phyloP scores from a whole-genome alignment of 2,113 vertebrate genomes.

The Brachypodius melanocephalos region DNA sequence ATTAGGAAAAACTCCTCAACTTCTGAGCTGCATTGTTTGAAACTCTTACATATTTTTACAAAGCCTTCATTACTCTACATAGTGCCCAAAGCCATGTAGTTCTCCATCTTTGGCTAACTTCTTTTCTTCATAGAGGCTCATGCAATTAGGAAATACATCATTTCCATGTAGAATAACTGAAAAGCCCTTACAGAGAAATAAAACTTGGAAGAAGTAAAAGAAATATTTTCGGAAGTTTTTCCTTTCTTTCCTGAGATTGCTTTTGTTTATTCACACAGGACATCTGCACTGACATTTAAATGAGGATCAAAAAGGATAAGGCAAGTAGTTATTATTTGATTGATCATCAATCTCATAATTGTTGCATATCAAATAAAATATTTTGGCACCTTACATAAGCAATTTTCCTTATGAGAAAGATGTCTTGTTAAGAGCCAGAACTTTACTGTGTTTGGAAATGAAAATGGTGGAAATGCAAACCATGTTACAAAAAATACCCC shows the following conservation, averaged over 20 bases:
- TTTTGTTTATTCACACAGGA: background rate
- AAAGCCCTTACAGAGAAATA: background rate
- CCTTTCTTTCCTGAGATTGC: background rate
- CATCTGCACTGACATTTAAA: background rate
- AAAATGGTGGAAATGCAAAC: background rate
- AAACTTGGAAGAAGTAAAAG: background rate
- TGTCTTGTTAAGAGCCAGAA: background rate
- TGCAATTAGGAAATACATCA: background rate
- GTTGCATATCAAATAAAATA: background rate
- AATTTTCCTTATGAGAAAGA: background rate
- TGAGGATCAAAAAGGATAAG: background rate
- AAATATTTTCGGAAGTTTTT: background rate
- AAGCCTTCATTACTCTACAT: background rate
- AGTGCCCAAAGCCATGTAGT: background rate
- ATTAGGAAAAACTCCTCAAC: background rate
- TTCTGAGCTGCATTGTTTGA: background rate
- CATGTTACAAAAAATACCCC: accelerated
- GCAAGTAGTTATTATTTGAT: background rate
- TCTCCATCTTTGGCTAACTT: background rate
- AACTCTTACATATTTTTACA: background rate
- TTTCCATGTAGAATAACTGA: background rate
- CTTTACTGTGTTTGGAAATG: background rate
- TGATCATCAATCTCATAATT: background rate
- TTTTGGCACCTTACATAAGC: background rate
- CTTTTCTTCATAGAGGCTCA: background rate